These are phyloP conservation scores for Sternotherus odoratus DNA, from an alignment of 2,797 vertebrate genomes.

Conservation along the genomic window DNA sequence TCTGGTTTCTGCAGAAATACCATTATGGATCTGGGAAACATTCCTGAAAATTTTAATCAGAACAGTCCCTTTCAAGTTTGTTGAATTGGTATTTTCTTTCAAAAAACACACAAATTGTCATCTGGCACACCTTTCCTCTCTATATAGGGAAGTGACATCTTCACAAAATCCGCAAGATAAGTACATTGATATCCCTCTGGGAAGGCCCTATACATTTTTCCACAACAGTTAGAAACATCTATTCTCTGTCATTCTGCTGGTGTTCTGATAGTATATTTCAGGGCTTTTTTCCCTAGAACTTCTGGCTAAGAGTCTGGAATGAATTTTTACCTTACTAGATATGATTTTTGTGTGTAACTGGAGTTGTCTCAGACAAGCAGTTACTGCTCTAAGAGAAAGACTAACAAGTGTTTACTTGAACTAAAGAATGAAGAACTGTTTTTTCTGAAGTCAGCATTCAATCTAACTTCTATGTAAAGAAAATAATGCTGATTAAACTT, in stretches of 20 bases:
- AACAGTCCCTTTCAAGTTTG: not conserved
- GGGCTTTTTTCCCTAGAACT: not conserved
- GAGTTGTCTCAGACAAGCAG: not conserved
- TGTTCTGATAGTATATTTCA: not conserved
- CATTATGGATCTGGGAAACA: not conserved
- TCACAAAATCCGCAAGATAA: not conserved
- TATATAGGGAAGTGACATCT: not conserved
- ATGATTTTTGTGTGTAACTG: accelerated
- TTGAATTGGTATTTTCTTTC: not conserved
- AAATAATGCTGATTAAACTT: not conserved
- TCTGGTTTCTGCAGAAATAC: not conserved
- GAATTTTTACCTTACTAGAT: not conserved
- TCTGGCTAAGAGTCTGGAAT: not conserved
- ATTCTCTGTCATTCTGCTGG: not conserved
- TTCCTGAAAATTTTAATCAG: not conserved
- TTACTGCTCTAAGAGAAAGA: not conserved
- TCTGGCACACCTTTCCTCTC: too few relatives aligned
- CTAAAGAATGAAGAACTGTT: not conserved
- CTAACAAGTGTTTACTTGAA: not conserved
- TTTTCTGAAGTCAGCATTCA: not conserved
- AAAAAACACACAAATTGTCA: too few relatives aligned
- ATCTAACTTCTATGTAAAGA: not conserved
- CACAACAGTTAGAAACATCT: not conserved
- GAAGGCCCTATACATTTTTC: not conserved
- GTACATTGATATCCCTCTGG: not conserved